A percentile compares a stretch with the other conserved stretches of the same genome.
Conservation (phyloP, 2,888 invertebrate genomes). For the Ceraclea dissimilis region DNA sequence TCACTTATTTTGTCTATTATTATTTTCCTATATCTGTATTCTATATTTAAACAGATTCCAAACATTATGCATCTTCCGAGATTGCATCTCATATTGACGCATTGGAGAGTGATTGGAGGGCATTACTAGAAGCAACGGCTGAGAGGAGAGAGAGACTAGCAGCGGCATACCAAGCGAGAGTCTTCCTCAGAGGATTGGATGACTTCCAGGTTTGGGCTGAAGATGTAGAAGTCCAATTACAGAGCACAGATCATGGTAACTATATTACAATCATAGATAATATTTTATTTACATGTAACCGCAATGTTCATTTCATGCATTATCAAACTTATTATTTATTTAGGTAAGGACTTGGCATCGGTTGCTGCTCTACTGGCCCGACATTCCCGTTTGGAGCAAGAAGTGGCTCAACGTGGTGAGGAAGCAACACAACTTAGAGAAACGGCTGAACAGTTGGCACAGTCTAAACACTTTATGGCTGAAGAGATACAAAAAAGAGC, state of each 20-base stretch:
- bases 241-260: constrained; percentile 44
- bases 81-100: constrained; percentile 78
- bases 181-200: constrained; percentile 82
- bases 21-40: too few relatives aligned
- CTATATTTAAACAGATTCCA: constrained; percentile 45
- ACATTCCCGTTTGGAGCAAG: constrained; percentile 77
- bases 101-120: constrained; percentile 80
- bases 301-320: not conserved
- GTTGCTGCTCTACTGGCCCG: constrained; percentile 77
- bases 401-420: constrained; percentile 76
- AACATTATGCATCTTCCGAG: constrained; percentile 85
- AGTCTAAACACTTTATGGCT: constrained; percentile 80
- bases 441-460: constrained; percentile 69
- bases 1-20: too few relatives aligned
- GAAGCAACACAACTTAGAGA: constrained; percentile 73
- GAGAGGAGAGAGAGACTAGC: constrained; percentile 77
- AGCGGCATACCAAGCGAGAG: constrained; percentile 85
- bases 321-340: not conserved
- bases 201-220: constrained; percentile 93
- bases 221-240: constrained; percentile 53
- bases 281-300: too few relatives aligned
- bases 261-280: not conserved
- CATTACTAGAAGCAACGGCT: constrained; percentile 72
- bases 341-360: constrained; percentile 81
- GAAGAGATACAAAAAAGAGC: constrained; percentile 76